Evolutionary conservation across 2,113 vertebrate species (phyloP), one percentile per base, ranked within the genome.

Genomic region (Cervus canadensis): DNA sequence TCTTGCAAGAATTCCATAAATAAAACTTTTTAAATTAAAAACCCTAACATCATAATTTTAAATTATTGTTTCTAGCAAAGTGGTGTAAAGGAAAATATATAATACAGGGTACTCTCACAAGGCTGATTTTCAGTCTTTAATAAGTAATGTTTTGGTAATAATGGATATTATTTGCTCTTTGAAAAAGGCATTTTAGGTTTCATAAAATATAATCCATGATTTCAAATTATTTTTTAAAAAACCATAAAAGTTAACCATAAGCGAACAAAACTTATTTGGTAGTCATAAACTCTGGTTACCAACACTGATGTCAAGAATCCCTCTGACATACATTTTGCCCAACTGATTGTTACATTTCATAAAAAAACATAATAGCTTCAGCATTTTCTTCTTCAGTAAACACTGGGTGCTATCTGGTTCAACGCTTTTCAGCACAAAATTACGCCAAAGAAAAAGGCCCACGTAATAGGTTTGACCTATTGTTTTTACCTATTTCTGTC

Each of bases 401-500:
- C 82, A 98, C 50, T 91, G 83, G 84, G 93, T 97, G 96, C 97
- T 95, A 83, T 71, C 93, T 96, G 87, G 94, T 96, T 98, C 97
- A 98, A 14, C 57, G 33, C 94, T 97, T 98, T 94, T 89, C 82
- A 97, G 88, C 43, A 97, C 56, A 97, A 96, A 98, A 98, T 98
- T 97, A 97, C 92, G 71, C 94, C 0, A 3, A 97, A 98, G 83
- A 33, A 98, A n/a, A 98, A 98, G 95, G 94, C 86, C 93, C 97
- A 26, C 79, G 96, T 97, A 98, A 98, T 5, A 97, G 96, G 52
- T 85, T 98, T 97, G 95, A 96, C 93, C 97, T 93, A 94, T 97
- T 98, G 95, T 98, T 97, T 97, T 98, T 91, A 97, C 83, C 88
- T 96, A 95, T 97, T 98, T 98, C 97, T 95, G 98, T 97, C 87